Percentiles rank a stretch among this genome's conserved stretches.
These are phyloP conservation scores for Pavo muticus DNA, from an alignment of 2,113 vertebrate genomes.

Conservation along the genomic window DNA sequence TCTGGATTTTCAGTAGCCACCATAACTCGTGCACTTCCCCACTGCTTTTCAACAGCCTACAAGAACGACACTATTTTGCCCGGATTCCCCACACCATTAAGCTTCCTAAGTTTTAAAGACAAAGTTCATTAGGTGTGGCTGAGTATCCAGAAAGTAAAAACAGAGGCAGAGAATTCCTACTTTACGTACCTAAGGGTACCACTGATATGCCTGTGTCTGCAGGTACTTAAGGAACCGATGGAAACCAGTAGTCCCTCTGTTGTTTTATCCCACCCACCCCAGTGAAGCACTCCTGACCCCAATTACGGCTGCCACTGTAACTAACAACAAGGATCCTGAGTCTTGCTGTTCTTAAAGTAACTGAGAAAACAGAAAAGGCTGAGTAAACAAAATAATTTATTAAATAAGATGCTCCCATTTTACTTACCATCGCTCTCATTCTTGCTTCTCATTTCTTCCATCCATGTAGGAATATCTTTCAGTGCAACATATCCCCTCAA, in stretches of 20 bases:
- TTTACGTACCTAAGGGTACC: neutral
- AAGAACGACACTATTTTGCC: neutral
- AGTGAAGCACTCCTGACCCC: neutral
- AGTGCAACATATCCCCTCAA: constrained; percentile 81
- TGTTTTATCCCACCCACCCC: rapidly evolving
- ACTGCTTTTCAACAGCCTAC: neutral
- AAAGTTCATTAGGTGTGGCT: neutral
- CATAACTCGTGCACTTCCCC: neutral
- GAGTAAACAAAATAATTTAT: neutral
- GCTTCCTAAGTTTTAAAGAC: neutral
- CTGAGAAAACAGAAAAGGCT: neutral
- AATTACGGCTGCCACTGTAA: neutral
- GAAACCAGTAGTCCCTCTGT: neutral
- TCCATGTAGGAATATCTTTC: constrained; percentile 88
- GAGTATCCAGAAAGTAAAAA: neutral
- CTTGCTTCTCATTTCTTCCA: constrained; percentile 81
- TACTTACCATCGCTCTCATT: constrained; percentile 79
- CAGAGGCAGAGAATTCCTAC: neutral
- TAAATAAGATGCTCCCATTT: neutral
- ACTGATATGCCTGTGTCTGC: neutral
- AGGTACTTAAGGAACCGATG: neutral
- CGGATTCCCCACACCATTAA: neutral
- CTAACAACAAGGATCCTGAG: neutral
- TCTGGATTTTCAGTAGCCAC: neutral
- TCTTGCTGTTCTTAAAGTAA: neutral